Conservation (phyloP, 2,113 vertebrate genomes). For the Columba livia region DNA sequence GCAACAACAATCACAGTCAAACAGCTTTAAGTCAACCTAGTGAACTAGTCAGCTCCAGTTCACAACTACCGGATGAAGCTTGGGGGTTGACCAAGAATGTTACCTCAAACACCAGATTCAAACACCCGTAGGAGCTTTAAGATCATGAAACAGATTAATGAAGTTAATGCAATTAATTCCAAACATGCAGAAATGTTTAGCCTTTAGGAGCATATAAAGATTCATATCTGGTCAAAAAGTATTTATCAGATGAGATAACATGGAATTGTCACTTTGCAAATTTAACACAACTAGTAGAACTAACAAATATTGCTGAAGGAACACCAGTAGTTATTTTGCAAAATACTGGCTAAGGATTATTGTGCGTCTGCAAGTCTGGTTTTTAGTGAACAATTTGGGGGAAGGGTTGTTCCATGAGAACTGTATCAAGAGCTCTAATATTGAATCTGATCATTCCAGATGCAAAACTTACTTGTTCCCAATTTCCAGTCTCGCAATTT, state of each 20-base stretch:
- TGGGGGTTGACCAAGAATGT: slow-evolving; percentile 5
- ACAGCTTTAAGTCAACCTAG: slow-evolving; percentile 64
- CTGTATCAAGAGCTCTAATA: neutral
- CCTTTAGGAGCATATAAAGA: slow-evolving; percentile 42
- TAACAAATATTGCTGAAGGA: neutral
- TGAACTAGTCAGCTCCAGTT: slow-evolving; percentile 72
- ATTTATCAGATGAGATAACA: slow-evolving; percentile 7
- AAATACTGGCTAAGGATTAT: neutral
- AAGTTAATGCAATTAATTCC: slow-evolving; percentile 61
- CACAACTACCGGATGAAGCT: slow-evolving; percentile 55
- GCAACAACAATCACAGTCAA: slow-evolving; percentile 61
- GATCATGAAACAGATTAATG: slow-evolving; percentile 47
- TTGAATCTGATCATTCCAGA: neutral
- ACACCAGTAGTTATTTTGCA: neutral
- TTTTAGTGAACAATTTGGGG: neutral
- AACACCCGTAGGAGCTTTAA: slow-evolving; percentile 28
- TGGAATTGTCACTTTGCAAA: slow-evolving; percentile 10
- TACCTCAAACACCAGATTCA: slow-evolving; percentile 37
- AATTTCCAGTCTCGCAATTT: neutral
- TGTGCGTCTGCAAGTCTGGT: neutral
- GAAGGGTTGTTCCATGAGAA: neutral
- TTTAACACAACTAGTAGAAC: neutral
- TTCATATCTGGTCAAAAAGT: slow-evolving; percentile 8
- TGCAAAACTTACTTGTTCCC: neutral
- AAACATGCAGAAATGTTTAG: slow-evolving; percentile 47